Base-by-base conservation (phyloP, 2,113 vertebrate species). In the Boulengeromyrus knoepffleri region DNA sequence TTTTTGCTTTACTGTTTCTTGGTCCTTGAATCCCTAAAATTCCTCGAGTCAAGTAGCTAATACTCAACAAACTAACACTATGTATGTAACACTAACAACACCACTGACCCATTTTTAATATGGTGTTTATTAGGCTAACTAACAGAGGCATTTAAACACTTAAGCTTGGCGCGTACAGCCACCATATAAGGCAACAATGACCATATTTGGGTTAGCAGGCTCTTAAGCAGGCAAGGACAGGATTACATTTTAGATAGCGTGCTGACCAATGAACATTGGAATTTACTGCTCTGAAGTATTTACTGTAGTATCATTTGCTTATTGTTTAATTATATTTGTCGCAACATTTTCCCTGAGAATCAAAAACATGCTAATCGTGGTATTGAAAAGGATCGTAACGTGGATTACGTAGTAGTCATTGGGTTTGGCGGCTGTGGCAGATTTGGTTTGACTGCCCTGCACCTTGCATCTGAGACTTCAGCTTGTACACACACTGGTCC, bases 61-160 rank as follows among this genome's bases (percentile, higher is more conserved):
- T 74, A 39, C 15, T 47, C 21, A 47, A 42, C 47, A 52, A 77
- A 53, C n/a, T 6, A 84, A 56, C 88, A 85, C 77, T 85, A 31
- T n/a, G 56, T 9, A 31, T 83, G 3, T 31, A 52, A n/a, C 74
- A 39, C 21, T 56, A 24, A 85, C 77, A 58, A 42, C n/a, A 27
- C 24, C 49, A 24, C 89, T 12, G 49, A 49, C 17, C 39, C n/a
- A 58, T 12, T 45, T 42, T n/a, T 45, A n/a, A 52, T 3, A 93
- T 91, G 94, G 94, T 94, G 93, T 94, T 94, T 92, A 95, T 95
- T 94, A 92, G 93, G 93, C 94, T 93, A 94, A 93, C 93, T 94
- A 93, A 92, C 94, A 93, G 93, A 93, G 94, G 91, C 92, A 93
- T 85, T 90, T 90, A 89, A 91, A 92, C 93, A 93, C 92, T 92